Percentiles rank a stretch among this genome's conserved stretches.
phyloP scores from a whole-genome alignment of 2,113 vertebrate genomes.

The Xyrauchen texanus region DNA sequence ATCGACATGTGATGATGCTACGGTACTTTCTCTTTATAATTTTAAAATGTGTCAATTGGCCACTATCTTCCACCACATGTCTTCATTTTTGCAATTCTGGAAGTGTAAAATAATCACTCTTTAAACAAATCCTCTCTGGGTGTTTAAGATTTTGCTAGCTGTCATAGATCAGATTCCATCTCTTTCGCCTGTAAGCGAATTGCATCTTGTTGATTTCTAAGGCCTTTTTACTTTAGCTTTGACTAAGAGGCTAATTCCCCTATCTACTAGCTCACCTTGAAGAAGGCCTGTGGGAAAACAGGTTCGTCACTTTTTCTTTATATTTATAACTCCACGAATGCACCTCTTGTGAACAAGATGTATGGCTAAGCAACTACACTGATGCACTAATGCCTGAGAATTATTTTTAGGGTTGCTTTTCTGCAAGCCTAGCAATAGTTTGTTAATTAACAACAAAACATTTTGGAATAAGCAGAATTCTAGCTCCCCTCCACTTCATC shows the following conservation, averaged over 20 bases:
- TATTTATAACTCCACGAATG: constrained; percentile 24
- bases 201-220: not conserved
- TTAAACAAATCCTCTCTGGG: constrained; percentile 23
- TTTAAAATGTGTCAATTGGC: constrained; percentile 21
- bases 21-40: constrained; percentile 10
- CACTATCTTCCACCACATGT: constrained; percentile 33
- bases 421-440: constrained; percentile 2
- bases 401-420: constrained; percentile 18
- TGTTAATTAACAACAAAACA: not conserved
- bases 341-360: constrained; percentile 12
- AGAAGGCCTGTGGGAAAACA: not conserved
- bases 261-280: constrained; percentile 7
- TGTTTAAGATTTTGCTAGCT: not conserved
- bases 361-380: constrained; percentile 29
- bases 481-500: not conserved
- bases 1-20: constrained; percentile 30
- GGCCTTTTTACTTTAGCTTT: not conserved
- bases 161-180: not conserved
- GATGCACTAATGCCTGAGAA: constrained; percentile 11
- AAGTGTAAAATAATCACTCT: constrained; percentile 20
- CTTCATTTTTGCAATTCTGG: constrained; percentile 18
- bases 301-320: not conserved
- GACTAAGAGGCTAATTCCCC: too few relatives aligned
- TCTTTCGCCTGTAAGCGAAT: constrained; percentile 1
- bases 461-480: constrained; percentile 22